Evolutionary conservation across 2,113 vertebrate species (phyloP), one percentile per base, ranked within the genome.

Genomic region (Isurus oxyrinchus): DNA sequence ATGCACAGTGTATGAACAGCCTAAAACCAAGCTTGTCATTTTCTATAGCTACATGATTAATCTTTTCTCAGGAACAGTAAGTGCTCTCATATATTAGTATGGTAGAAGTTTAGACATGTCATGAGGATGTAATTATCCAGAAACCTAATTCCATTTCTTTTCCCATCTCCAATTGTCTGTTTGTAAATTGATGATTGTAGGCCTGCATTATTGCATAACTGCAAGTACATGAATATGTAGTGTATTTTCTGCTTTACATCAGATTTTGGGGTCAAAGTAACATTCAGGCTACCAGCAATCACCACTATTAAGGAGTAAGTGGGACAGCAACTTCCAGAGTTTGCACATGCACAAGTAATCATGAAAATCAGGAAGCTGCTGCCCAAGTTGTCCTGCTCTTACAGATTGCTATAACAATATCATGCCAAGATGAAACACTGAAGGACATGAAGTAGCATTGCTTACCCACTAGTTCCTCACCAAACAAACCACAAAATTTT

Each of bases 21-120:
- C 35, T 44, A 97, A 97, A 67, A 97, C 97, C 94, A 98, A 98
- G 96, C 98, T 99, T 2, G 96, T 98, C 96, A 98, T 98, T 96
- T 99, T 99, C 97, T 98, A 99, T 96, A 97, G 97, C 97, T 98
- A 99, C 96, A 97, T 99, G 96, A 98, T 98, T 96, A 99, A 99
- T 97, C 97, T 99, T 96, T 98, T 99, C 59, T 99, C 98, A 84
- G 99, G 99, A 88, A 98, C 98, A 95, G 98, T 99, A 97, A 98
- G 98, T 98, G 96, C 72, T 61, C 76, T 95, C 14, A 6, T 5
- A 27, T 55, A 55, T 16, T 95, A 3, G 25, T 72, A 59, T 31
- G 31, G 14, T 6, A 91, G 10, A 95, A 31, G 69, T 67, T 91
- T 95, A 95, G 63, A 1, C 16, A 69, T 95, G 35, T 11, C 16